Evolutionary conservation across 2,797 vertebrate genomes (phyloP).

Genomic region (Malacoraja senta): DNA sequence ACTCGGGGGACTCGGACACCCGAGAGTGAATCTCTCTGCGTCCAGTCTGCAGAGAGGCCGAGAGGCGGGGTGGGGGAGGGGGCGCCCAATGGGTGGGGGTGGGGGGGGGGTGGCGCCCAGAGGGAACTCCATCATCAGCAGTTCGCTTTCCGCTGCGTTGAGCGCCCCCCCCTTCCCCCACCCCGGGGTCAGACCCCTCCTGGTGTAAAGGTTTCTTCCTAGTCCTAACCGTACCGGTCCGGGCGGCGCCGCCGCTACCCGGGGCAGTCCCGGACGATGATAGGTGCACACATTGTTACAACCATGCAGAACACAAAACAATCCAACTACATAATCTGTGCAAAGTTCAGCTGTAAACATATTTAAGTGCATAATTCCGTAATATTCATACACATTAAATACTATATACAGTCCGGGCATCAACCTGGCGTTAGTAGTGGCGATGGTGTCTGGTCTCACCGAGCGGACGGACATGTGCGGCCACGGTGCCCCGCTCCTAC

Average conservation of each 20-base stretch:
- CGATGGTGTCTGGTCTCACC: too few species aligned
- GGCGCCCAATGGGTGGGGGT: background rate
- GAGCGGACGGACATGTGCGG: background rate
- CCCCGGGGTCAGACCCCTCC: background rate
- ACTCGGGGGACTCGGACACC: too few species aligned
- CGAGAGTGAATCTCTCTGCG: too few species aligned
- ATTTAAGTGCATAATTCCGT: constrained; percentile 38
- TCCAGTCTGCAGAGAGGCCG: too few species aligned
- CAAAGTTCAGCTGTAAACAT: constrained; percentile 38
- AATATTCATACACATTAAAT: constrained; percentile 36
- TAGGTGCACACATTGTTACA: background rate
- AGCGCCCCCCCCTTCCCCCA: background rate
- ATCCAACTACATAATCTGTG: constrained; percentile 28
- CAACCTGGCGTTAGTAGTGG: background rate
- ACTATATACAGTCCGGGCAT: constrained; percentile 31
- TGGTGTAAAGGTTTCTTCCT: too few species aligned
- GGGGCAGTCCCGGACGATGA: background rate
- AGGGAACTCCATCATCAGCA: background rate
- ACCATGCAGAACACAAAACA: constrained; percentile 12
- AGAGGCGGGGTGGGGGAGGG: too few species aligned
- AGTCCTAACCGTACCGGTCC: background rate
- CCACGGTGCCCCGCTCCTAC: too few species aligned
- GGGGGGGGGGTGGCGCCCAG: background rate
- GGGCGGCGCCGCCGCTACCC: too few species aligned
- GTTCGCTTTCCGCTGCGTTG: background rate